These are phyloP conservation scores for Drosophila incognita DNA, from an alignment of 2,888 invertebrate species.

Conservation along the genomic window DNA sequence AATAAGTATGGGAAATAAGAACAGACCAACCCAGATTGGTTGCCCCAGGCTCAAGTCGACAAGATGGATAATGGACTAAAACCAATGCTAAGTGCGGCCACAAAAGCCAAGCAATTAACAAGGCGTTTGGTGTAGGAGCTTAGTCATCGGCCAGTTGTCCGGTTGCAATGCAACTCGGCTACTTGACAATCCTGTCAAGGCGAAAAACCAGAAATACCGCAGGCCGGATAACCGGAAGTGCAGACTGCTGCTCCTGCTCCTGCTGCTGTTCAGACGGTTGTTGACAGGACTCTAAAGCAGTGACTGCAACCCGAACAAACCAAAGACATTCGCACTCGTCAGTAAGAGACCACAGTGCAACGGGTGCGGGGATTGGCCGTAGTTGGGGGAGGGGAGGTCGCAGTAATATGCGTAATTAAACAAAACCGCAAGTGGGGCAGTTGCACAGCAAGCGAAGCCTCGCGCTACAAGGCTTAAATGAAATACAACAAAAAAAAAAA, in stretches of 20 bases:
- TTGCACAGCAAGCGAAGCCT: conserved; percentile 38
- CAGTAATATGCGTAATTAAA: conserved; percentile 79
- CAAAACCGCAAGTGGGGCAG: conserved; percentile 77
- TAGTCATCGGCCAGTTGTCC: conserved; percentile 38
- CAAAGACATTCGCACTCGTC: conserved; percentile 63
- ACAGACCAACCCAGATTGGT: conserved; percentile 1
- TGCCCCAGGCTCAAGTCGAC: conserved; percentile 5
- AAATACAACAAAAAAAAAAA: conserved; percentile 23
- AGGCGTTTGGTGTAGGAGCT: conserved; percentile 60
- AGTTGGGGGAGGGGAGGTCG: conserved; percentile 8
- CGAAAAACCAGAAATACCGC: conserved; percentile 62
- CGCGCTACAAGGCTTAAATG: conserved; percentile 19
- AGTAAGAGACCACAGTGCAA: conserved; percentile 60
- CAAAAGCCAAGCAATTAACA: conserved; percentile 76
- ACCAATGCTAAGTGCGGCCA: conserved; percentile 53
- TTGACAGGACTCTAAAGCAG: conserved; percentile 49
- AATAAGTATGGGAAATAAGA: conserved; percentile 55
- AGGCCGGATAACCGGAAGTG: conserved; percentile 56
- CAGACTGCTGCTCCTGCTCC: conserved; percentile 2
- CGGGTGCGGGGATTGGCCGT: conserved; percentile 12
- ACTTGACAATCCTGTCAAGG: conserved; percentile 57
- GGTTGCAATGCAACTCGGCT: conserved; percentile 7
- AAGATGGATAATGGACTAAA: conserved; percentile 39
- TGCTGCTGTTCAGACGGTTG: conserved; percentile 54
- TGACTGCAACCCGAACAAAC: conserved; percentile 32